A percentile compares a stretch with the other conserved stretches of the same genome.
phyloP scores from a whole-genome alignment of 2,888 invertebrate genomes.

The Brachyptera risi region DNA sequence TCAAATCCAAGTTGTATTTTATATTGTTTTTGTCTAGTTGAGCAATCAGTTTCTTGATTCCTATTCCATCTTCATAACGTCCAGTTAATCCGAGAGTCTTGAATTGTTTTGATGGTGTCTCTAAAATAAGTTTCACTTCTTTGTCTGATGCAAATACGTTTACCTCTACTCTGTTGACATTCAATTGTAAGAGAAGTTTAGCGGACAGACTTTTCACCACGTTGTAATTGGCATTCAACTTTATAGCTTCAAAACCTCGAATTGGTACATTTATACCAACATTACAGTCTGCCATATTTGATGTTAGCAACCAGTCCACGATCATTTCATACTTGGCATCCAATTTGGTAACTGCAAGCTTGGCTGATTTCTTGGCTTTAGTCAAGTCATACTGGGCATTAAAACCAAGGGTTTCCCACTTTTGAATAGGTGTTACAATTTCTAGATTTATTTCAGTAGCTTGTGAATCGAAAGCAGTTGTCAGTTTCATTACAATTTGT shows the following conservation, averaged over 20 bases:
- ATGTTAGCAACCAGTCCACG: background rate
- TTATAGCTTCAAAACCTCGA: conserved; percentile 8
- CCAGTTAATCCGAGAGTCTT: conserved; percentile 16
- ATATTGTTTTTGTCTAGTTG: background rate
- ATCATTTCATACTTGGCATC: background rate
- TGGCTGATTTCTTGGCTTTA: background rate
- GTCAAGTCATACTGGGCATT: conserved; percentile 24
- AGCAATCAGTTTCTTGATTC: background rate
- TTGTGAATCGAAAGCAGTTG: background rate
- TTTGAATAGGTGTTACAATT: conserved; percentile 21
- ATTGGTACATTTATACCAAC: conserved; percentile 1
- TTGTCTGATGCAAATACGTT: background rate
- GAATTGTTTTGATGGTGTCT: conserved; percentile 20
- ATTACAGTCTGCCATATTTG: background rate
- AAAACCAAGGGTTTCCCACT: conserved; percentile 27
- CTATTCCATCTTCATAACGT: conserved; percentile 29
- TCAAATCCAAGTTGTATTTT: background rate
- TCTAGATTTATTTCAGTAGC: background rate
- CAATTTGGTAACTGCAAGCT: background rate
- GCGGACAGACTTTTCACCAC: background rate
- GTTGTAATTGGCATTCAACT: conserved; percentile 14
- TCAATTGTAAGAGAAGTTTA: background rate
- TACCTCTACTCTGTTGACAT: background rate
- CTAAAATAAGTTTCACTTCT: conserved; percentile 8
- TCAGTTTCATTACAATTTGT: too few relatives aligned